Conservation (phyloP, 2,113 vertebrate genomes). For the human region DNA sequence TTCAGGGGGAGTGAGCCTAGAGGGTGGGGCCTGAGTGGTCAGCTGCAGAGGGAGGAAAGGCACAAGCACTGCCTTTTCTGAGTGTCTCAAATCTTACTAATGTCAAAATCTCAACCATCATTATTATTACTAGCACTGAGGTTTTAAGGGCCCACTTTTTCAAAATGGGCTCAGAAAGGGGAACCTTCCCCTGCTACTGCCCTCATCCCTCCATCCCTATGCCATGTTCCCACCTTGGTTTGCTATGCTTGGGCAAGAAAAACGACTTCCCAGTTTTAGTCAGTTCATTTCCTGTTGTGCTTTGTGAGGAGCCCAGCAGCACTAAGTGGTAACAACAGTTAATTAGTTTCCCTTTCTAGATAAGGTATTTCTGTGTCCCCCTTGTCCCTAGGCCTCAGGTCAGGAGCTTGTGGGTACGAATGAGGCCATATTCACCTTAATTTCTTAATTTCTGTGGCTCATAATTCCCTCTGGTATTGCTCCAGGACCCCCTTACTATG, state of each 20-base stretch:
- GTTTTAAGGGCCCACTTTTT: not conserved
- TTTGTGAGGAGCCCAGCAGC: not conserved
- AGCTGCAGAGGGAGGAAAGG: not conserved
- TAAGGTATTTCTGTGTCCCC: not conserved
- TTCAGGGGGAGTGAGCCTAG: fast-evolving
- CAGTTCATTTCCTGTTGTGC: not conserved
- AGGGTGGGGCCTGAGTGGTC: not conserved
- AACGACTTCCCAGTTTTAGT: not conserved
- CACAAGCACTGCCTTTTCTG: not conserved
- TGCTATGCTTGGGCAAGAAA: not conserved
- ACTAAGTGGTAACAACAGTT: not conserved
- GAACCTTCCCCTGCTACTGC: not conserved
- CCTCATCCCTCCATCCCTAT: not conserved
- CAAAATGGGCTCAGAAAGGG: not conserved
- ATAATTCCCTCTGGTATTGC: not conserved
- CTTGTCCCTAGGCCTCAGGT: not conserved
- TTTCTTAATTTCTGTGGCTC: not conserved
- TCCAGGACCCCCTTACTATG: not conserved
- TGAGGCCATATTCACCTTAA: not conserved
- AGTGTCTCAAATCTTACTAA: not conserved
- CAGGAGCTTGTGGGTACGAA: not conserved
- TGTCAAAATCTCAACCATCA: not conserved
- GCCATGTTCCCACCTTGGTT: not conserved
- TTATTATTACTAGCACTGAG: not conserved
- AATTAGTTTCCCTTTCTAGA: conserved; percentile 26